Evolutionary conservation across 2,797 vertebrate genomes (phyloP).

Genomic region (Hoplostethus mediterraneus): DNA sequence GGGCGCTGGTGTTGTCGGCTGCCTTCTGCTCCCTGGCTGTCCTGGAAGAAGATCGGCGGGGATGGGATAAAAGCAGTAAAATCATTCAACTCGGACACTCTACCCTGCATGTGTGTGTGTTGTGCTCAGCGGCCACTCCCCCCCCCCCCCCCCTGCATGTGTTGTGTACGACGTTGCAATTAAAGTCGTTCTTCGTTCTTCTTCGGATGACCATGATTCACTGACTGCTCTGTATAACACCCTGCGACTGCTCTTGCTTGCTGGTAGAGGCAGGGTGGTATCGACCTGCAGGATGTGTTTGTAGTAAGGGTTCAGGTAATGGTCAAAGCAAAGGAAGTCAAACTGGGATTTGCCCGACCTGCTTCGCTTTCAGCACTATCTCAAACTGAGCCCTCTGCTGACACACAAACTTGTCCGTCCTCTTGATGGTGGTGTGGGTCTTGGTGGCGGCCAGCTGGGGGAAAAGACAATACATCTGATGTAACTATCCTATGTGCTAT

Average conservation of each 20-base stretch:
- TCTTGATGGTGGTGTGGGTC: slow-evolving; percentile 88
- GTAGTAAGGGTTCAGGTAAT: slow-evolving; percentile 93
- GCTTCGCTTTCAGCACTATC: slow-evolving; percentile 91
- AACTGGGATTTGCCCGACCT: slow-evolving; percentile 90
- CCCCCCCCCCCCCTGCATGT: too few relatives aligned
- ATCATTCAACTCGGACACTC: too few relatives aligned
- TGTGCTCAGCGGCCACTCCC: too few relatives aligned
- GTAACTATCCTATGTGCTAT: too few relatives aligned
- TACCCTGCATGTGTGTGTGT: too few relatives aligned
- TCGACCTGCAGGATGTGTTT: slow-evolving; percentile 94
- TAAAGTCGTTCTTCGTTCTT: too few relatives aligned
- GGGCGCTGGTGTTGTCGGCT: too few relatives aligned
- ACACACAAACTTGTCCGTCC: slow-evolving; percentile 89
- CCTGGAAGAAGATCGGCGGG: too few relatives aligned
- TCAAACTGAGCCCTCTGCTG: slow-evolving; percentile 90
- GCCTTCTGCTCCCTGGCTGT: too few relatives aligned
- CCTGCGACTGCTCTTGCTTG: slow-evolving; percentile 82
- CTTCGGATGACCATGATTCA: not conserved
- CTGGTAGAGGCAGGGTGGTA: slow-evolving; percentile 84
- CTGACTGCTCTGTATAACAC: slow-evolving; percentile 58
- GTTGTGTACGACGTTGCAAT: too few relatives aligned
- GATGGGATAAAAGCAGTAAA: too few relatives aligned
- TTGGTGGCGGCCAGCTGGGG: slow-evolving; percentile 88
- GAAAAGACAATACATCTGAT: not conserved
- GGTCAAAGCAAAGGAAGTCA: slow-evolving; percentile 88